These are phyloP conservation scores for Hippocampus abdominalis DNA, from an alignment of 2,113 vertebrate species.

Conservation along the genomic window DNA sequence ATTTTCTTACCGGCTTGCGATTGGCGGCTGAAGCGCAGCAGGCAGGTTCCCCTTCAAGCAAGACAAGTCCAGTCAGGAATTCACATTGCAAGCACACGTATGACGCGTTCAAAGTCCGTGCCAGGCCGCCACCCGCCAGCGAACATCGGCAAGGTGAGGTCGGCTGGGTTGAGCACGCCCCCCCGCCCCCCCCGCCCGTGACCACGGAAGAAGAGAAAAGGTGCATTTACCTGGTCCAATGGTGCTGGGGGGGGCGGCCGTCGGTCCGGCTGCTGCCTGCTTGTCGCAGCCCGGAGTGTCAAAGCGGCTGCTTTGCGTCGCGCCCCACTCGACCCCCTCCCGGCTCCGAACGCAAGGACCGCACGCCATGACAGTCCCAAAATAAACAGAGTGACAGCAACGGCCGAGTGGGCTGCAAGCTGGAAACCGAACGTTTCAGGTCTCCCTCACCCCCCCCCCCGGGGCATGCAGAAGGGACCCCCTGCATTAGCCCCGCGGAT, in stretches of 20 bases:
- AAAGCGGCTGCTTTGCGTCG: constrained; percentile 69
- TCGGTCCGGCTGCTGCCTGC: constrained; percentile 69
- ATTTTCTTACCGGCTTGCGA: constrained; percentile 65
- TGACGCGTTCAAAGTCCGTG: not conserved
- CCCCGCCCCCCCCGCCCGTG: not conserved
- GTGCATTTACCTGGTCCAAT: constrained; percentile 76
- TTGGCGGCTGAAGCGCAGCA: constrained; percentile 47
- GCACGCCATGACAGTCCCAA: constrained; percentile 76
- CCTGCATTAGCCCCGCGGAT: too few relatives aligned
- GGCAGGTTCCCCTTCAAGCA: constrained; percentile 58
- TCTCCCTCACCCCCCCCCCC: not conserved
- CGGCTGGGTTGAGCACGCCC: too few relatives aligned
- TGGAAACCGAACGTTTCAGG: constrained; percentile 54
- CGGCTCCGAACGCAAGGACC: constrained; percentile 72
- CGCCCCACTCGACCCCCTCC: constrained; percentile 60
- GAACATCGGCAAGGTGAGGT: not conserved
- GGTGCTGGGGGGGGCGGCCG: constrained; percentile 60
- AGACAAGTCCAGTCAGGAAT: constrained; percentile 12
- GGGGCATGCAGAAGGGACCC: too few relatives aligned
- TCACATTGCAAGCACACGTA: not conserved
- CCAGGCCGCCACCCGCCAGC: not conserved
- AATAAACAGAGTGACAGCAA: constrained; percentile 75
- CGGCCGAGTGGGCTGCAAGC: constrained; percentile 45
- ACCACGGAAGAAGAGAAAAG: constrained; percentile 34
- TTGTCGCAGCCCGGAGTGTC: constrained; percentile 68